Evolutionary conservation across 2,113 vertebrate species (phyloP).

Genomic region (Chaetops frenatus): DNA sequence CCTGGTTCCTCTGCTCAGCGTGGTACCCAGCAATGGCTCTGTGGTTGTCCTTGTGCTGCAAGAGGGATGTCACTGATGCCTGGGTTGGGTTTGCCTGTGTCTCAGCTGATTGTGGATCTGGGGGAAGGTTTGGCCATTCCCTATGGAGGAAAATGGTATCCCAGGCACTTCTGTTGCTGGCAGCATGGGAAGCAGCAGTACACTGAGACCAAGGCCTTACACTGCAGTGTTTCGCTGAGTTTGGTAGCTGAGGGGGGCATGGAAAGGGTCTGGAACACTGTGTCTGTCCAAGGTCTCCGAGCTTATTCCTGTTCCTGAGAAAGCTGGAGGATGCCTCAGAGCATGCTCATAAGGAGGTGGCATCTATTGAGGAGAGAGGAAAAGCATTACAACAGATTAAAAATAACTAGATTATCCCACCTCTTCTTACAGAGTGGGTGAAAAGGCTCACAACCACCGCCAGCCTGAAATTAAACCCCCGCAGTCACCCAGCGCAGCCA

Average conservation of each 20-base stretch:
- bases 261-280: neutral
- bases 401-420: neutral
- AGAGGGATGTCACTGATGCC: neutral
- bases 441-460: neutral
- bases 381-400: neutral
- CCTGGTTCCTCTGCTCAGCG: fast-evolving
- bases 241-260: neutral
- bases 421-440: neutral
- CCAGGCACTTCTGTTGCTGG: neutral
- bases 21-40: fast-evolving
- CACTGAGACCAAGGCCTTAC: neutral
- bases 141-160: neutral
- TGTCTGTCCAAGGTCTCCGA: neutral
- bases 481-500: neutral
- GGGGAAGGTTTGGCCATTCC: neutral
- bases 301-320: conserved; percentile 5
- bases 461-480: neutral
- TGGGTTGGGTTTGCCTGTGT: neutral
- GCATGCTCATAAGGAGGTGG: conserved; percentile 73
- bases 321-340: conserved; percentile 39
- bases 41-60: neutral
- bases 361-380: conserved; percentile 37
- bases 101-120: neutral
- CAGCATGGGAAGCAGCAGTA: neutral
- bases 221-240: neutral